Conservation (phyloP, 2,888 invertebrate genomes). For the Aplocera efformata region DNA sequence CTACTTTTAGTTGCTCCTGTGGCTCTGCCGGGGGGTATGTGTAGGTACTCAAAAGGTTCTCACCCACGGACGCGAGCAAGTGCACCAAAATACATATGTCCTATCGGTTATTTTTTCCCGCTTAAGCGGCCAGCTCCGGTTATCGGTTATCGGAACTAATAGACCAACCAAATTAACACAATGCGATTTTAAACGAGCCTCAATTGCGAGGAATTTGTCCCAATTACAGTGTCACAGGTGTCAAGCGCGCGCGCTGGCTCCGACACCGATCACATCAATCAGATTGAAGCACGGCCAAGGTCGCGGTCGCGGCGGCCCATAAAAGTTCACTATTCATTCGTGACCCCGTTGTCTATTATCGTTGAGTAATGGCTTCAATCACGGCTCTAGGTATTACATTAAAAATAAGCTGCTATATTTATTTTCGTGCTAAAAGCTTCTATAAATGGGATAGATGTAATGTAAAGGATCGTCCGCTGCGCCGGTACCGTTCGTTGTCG, state of each 20-base stretch:
- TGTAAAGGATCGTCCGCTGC: too few relatives aligned
- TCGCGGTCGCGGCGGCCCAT: constrained; percentile 2
- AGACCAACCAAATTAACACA: constrained; percentile 3
- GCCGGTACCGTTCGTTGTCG: too few relatives aligned
- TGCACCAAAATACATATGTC: too few relatives aligned
- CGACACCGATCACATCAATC: not conserved
- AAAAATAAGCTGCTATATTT: constrained; percentile 8
- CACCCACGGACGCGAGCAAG: too few relatives aligned
- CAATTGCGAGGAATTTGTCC: constrained; percentile 6
- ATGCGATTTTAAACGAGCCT: constrained; percentile 2
- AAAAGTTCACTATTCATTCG: constrained; percentile 8
- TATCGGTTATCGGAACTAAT: not conserved
- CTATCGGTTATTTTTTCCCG: too few relatives aligned
- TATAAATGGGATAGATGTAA: not conserved
- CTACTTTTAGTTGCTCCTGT: too few relatives aligned
- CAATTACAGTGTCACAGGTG: constrained; percentile 14
- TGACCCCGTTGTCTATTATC: constrained; percentile 13
- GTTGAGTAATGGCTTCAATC: constrained; percentile 11
- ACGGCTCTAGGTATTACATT: constrained; percentile 3
- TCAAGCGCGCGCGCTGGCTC: constrained; percentile 12
- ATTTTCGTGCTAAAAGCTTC: constrained; percentile 9
- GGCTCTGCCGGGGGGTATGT: too few relatives aligned
- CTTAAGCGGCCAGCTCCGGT: too few relatives aligned
- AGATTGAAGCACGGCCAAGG: not conserved
- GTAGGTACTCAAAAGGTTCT: too few relatives aligned